Conservation (phyloP, 2,113 vertebrate genomes). For the Neogobius melanostomus region DNA sequence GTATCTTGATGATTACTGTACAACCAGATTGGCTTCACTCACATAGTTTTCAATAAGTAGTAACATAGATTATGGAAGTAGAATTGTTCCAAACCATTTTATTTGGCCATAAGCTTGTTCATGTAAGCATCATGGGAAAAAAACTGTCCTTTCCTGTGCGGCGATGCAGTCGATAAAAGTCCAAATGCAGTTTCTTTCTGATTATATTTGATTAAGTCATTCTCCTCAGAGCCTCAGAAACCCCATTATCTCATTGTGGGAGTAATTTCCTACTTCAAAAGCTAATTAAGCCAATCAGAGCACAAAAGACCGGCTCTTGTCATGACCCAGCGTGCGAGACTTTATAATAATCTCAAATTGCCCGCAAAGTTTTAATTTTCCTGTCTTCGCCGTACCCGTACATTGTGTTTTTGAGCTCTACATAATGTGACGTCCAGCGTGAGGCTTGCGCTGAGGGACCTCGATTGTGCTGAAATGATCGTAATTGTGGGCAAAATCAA, state of each 20-base stretch:
- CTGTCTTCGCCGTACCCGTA: constrained; percentile 29
- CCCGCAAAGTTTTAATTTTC: constrained; percentile 61
- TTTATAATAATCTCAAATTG: constrained; percentile 62
- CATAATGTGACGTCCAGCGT: constrained; percentile 29
- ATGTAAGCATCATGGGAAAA: constrained; percentile 25
- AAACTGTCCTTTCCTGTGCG: constrained; percentile 35
- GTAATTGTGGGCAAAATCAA: not conserved
- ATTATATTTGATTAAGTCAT: constrained; percentile 71
- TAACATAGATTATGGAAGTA: not conserved
- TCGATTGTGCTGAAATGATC: constrained; percentile 9
- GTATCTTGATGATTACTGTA: no score
- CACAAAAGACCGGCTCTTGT: constrained; percentile 60
- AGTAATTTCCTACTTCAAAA: constrained; percentile 73
- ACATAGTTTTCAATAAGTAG: no score
- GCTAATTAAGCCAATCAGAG: constrained; percentile 73
- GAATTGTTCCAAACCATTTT: not conserved
- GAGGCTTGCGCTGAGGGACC: constrained; percentile 17
- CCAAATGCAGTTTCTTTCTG: constrained; percentile 63
- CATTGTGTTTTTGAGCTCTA: constrained; percentile 31
- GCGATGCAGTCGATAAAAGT: constrained; percentile 39
- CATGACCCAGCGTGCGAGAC: constrained; percentile 67
- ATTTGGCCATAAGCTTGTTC: not conserved
- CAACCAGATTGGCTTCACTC: no score
- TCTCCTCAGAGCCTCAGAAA: constrained; percentile 67
- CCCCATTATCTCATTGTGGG: constrained; percentile 64